These are phyloP conservation scores for Ifrita kowaldi DNA, from an alignment of 2,113 vertebrate species.

Conservation along the genomic window DNA sequence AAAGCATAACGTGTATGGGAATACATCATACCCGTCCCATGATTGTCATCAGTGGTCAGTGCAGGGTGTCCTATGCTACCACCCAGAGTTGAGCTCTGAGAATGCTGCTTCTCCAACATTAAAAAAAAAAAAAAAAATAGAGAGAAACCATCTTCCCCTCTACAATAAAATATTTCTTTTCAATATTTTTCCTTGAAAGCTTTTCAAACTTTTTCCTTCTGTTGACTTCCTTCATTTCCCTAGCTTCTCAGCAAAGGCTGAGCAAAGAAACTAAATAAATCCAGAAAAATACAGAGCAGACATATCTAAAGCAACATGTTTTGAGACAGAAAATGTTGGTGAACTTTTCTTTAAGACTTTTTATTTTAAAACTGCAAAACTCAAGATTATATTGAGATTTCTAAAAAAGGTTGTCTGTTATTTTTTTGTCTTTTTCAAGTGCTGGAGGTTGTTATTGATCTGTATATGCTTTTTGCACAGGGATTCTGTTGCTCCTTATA, in stretches of 20 bases:
- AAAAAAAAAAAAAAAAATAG: background rate
- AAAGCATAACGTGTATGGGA: background rate
- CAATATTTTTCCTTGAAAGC: background rate
- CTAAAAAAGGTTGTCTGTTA: background rate
- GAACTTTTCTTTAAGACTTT: background rate
- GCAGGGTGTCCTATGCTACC: background rate
- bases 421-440: background rate
- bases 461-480: background rate
- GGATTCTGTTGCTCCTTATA: background rate
- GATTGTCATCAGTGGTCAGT: background rate
- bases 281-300: background rate
- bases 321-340: background rate
- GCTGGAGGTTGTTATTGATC: background rate
- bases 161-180: background rate
- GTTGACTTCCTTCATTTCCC: background rate
- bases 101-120: background rate
- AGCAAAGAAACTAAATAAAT: background rate
- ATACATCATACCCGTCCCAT: background rate
- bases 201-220: background rate
- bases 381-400: background rate
- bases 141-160: background rate
- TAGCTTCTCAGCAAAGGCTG: background rate
- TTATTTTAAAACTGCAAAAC: background rate
- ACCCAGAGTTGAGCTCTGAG: background rate
- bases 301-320: background rate